Conservation (phyloP, 2,113 vertebrate genomes). For the Engystomops pustulosus region DNA sequence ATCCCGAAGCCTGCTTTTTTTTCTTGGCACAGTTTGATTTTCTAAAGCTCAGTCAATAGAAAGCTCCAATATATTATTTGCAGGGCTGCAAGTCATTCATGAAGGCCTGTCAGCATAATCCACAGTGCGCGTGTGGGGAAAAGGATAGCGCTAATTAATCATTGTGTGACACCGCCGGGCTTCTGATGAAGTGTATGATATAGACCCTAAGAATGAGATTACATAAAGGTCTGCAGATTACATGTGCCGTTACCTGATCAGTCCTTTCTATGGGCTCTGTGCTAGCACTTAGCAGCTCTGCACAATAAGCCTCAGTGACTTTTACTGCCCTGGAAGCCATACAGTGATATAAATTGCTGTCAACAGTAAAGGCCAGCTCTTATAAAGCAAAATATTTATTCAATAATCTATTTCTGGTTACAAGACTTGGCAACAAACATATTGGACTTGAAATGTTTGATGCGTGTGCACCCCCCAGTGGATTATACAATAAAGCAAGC, state of each 20-base stretch:
- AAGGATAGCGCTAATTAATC: constrained; percentile 64
- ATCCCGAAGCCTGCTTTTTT: constrained; percentile 32
- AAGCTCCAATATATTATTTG: constrained; percentile 39
- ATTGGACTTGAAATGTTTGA: constrained; percentile 63
- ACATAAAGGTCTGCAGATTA: constrained; percentile 63
- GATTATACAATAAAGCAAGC: constrained; percentile 61
- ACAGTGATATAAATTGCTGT: constrained; percentile 73
- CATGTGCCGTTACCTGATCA: constrained; percentile 69
- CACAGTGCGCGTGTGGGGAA: constrained; percentile 59
- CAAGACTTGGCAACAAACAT: constrained; percentile 67
- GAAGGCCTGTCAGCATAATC: constrained; percentile 47
- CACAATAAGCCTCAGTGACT: constrained; percentile 70
- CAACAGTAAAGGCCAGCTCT: constrained; percentile 75
- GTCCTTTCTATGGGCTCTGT: constrained; percentile 69
- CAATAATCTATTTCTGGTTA: constrained; percentile 73
- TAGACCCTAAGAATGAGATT: constrained; percentile 64
- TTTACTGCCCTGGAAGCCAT: constrained; percentile 72
- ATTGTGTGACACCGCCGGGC: constrained; percentile 50
- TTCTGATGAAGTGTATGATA: constrained; percentile 61
- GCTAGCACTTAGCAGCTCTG: constrained; percentile 67
- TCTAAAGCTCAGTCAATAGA: constrained; percentile 39
- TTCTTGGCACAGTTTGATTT: constrained; percentile 40
- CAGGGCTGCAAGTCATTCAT: constrained; percentile 47
- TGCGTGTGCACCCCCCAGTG: constrained; percentile 73
- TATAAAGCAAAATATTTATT: constrained; percentile 76